These are phyloP conservation scores for Proisotoma minuta DNA, from an alignment of 2,888 invertebrate species.

Conservation along the genomic window DNA sequence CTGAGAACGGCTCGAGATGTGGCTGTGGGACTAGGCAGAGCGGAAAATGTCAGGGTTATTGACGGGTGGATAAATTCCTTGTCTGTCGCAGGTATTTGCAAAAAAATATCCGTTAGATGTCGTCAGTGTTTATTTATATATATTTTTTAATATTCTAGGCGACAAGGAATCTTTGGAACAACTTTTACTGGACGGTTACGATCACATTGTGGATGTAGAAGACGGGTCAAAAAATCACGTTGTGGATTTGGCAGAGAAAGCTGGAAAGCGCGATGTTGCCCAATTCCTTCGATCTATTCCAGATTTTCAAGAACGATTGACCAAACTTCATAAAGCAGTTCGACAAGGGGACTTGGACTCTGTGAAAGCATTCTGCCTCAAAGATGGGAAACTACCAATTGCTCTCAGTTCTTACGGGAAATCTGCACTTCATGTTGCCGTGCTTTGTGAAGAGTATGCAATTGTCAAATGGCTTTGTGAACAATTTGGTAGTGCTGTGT, in stretches of 20 bases:
- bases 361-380: constrained; percentile 50
- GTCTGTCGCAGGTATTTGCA: constrained; percentile 61
- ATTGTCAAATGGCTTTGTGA: constrained; percentile 72
- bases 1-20: constrained; percentile 83
- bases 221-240: constrained; percentile 63
- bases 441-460: constrained; percentile 74
- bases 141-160: constrained; percentile 52
- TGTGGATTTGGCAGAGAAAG: constrained; percentile 63
- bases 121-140: background rate
- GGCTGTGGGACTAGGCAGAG: constrained; percentile 70
- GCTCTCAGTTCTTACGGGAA: constrained; percentile 64
- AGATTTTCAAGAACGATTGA: constrained; percentile 70
- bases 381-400: constrained; percentile 55
- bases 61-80: constrained; percentile 73
- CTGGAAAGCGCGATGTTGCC: constrained; percentile 64
- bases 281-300: constrained; percentile 67
- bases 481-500: constrained; percentile 60
- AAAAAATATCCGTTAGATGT: constrained; percentile 16
- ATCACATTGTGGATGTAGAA: constrained; percentile 65
- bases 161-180: constrained; percentile 64
- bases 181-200: constrained; percentile 75
- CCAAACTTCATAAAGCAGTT: constrained; percentile 70
- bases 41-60: constrained; percentile 74
- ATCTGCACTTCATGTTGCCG: constrained; percentile 78
- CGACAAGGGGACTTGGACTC: constrained; percentile 61